These are phyloP conservation scores for Andrena flavipes DNA, from an alignment of 2,888 invertebrate species.

Conservation along the genomic window DNA sequence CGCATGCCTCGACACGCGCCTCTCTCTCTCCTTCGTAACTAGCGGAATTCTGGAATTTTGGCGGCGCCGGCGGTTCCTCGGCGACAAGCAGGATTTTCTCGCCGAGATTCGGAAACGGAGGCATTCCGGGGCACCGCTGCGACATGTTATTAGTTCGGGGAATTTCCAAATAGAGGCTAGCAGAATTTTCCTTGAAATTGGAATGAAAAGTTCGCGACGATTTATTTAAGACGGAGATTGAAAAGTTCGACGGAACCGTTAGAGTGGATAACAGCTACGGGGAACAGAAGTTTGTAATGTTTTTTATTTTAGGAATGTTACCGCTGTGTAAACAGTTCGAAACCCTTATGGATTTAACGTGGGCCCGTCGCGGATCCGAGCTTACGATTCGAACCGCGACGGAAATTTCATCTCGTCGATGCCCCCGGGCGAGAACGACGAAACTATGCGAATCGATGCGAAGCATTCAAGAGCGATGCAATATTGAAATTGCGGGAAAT, in stretches of 20 bases:
- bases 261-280: too few relatives aligned
- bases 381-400: not conserved
- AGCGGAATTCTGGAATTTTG: conserved; percentile 1
- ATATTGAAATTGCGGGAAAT: conserved; percentile 11
- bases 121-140: not conserved
- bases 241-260: too few relatives aligned
- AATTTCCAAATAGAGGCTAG: not conserved
- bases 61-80: not conserved
- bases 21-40: not conserved
- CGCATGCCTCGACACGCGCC: not conserved
- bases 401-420: conserved; percentile 1
- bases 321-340: not conserved
- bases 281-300: too few relatives aligned
- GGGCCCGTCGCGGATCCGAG: not conserved
- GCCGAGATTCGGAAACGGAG: not conserved
- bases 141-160: not conserved
- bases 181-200: too few relatives aligned
- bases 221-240: too few relatives aligned
- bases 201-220: too few relatives aligned
- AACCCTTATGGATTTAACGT: not conserved
- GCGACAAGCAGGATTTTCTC: not conserved
- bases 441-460: not conserved
- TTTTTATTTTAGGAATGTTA: not conserved
- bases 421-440: not conserved
- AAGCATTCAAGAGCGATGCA: not conserved